These are phyloP conservation scores for Tachina lurida DNA, from an alignment of 2,888 invertebrate species.

Conservation along the genomic window DNA sequence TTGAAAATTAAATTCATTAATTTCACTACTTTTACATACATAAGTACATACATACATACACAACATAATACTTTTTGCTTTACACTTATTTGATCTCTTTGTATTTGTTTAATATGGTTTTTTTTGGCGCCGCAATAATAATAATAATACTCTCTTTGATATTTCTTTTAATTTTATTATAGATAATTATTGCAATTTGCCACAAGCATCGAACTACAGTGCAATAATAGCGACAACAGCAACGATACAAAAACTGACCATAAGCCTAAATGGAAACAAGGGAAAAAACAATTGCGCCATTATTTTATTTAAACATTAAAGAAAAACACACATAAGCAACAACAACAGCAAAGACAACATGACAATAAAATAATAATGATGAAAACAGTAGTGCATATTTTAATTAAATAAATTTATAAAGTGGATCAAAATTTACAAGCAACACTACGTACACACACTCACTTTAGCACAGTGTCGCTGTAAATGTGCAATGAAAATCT, in stretches of 20 bases:
- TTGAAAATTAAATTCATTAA: slow-evolving; percentile 66
- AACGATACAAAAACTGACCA: slow-evolving; percentile 42
- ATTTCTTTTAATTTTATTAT: slow-evolving; percentile 61
- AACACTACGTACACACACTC: slow-evolving; percentile 12
- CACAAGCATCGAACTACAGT: slow-evolving; percentile 44
- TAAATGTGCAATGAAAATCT: slow-evolving; percentile 3
- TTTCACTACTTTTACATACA: slow-evolving; percentile 40
- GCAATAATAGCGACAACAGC: slow-evolving; percentile 45
- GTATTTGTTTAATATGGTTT: slow-evolving; percentile 28
- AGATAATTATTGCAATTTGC: slow-evolving; percentile 72
- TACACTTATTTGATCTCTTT: slow-evolving; percentile 3
- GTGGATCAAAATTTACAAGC: slow-evolving; percentile 62
- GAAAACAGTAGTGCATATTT: slow-evolving; percentile 60
- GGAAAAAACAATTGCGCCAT: slow-evolving; percentile 63
- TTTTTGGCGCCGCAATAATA: not conserved
- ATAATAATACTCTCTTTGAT: slow-evolving; percentile 34
- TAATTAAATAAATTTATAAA: slow-evolving; percentile 72
- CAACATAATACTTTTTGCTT: not conserved
- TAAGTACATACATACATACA: too few species aligned
- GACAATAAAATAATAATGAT: slow-evolving; percentile 27
- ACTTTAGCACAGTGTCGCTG: not conserved
- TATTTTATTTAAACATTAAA: slow-evolving; percentile 71
- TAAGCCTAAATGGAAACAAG: slow-evolving; percentile 67
- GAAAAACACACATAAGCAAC: slow-evolving; percentile 41
- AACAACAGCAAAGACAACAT: slow-evolving; percentile 26